A percentile compares a stretch with the other conserved stretches of the same genome.
phyloP scores from a whole-genome alignment of 2,113 vertebrate species.

The Podocnemis expansa region DNA sequence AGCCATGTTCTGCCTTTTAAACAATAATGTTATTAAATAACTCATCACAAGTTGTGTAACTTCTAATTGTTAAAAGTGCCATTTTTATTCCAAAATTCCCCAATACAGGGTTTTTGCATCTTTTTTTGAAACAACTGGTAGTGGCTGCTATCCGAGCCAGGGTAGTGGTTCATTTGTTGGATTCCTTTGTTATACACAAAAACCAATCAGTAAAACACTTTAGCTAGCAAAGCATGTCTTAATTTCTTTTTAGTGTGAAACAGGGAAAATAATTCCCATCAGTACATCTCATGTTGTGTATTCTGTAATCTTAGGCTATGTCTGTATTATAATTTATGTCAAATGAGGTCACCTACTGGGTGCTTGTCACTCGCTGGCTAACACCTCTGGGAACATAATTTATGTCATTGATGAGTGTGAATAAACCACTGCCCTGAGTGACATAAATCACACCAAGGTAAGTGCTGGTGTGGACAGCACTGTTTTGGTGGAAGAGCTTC shows the following conservation, averaged over 20 bases:
- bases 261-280: background rate
- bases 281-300: background rate
- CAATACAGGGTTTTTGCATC: background rate
- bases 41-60: accelerated
- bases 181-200: background rate
- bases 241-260: background rate
- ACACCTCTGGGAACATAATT: too few species aligned
- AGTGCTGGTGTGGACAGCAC: too few species aligned
- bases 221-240: background rate
- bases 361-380: too few species aligned
- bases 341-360: too few species aligned
- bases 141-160: background rate
- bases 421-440: background rate
- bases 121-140: background rate
- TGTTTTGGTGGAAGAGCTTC: too few species aligned
- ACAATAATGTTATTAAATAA: background rate
- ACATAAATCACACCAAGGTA: background rate
- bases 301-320: accelerated
- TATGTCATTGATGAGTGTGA: too few species aligned
- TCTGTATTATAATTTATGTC: background rate
- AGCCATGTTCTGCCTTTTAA: background rate
- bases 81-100: background rate
- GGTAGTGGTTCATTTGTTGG: background rate
- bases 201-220: background rate
- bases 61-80: background rate